These are phyloP conservation scores for Onychostoma macrolepis DNA, from an alignment of 2,113 vertebrate species.

Conservation along the genomic window DNA sequence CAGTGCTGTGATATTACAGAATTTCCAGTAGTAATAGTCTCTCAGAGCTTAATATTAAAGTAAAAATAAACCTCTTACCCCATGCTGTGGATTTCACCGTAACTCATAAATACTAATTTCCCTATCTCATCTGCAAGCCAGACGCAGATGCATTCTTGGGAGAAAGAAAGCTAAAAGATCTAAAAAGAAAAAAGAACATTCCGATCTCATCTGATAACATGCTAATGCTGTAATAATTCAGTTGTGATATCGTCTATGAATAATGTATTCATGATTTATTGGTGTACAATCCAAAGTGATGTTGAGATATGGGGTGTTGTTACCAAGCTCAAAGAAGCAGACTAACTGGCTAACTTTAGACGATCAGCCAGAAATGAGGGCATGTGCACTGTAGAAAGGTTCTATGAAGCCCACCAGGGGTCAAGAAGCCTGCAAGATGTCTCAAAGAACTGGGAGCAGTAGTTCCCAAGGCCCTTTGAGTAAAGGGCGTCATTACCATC, in stretches of 20 bases:
- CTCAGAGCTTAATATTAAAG: slow-evolving; percentile 34
- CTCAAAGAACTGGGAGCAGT: slow-evolving; percentile 40
- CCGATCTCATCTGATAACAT: slow-evolving; percentile 43
- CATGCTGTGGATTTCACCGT: slow-evolving; percentile 18
- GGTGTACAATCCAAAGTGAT: slow-evolving; percentile 4
- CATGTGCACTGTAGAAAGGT: slow-evolving; percentile 21
- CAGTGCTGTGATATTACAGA: slow-evolving; percentile 21
- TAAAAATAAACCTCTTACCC: slow-evolving; percentile 23
- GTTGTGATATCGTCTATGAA: slow-evolving; percentile 23
- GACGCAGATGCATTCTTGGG: neutral
- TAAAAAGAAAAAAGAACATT: slow-evolving; percentile 25
- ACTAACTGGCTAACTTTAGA: slow-evolving; percentile 9
- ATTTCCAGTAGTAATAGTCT: slow-evolving; percentile 48
- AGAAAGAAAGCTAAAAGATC: slow-evolving; percentile 31
- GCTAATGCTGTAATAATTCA: slow-evolving; percentile 32
- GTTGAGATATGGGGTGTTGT: neutral
- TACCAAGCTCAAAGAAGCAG: neutral
- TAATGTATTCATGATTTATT: slow-evolving; percentile 25
- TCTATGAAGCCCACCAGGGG: slow-evolving; percentile 39
- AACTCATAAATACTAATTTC: slow-evolving; percentile 37
- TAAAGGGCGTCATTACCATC: slow-evolving; percentile 54
- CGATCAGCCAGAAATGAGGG: slow-evolving; percentile 16
- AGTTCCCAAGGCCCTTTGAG: slow-evolving; percentile 43
- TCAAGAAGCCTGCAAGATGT: slow-evolving; percentile 41
- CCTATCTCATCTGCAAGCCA: slow-evolving; percentile 40